phyloP scores from a whole-genome alignment of 2,888 invertebrate genomes.

The Chesias legatella region DNA sequence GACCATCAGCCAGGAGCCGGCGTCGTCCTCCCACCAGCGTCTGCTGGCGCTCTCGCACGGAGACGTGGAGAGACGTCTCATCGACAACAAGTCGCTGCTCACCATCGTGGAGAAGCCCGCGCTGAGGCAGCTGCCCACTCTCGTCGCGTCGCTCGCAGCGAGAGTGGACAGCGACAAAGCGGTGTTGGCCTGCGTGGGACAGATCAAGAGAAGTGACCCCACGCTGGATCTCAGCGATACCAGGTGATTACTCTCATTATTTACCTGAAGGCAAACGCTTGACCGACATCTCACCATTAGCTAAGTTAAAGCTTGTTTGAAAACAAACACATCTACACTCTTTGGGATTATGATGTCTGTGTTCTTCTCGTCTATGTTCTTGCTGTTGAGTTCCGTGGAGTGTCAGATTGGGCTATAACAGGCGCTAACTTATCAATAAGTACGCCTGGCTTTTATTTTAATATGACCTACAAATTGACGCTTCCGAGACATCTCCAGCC shows the following conservation, averaged over 20 bases:
- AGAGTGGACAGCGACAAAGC: constrained; percentile 96
- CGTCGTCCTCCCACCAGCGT: constrained; percentile 93
- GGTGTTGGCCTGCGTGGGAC: constrained; percentile 86
- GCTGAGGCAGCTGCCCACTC: constrained; percentile 85
- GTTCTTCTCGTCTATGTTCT: no score
- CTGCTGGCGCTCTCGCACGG: constrained; percentile 90
- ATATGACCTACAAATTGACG: no score
- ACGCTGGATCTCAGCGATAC: constrained; percentile 81
- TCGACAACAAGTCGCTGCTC: constrained; percentile 94
- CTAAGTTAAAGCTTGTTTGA: no score
- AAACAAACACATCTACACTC: no score
- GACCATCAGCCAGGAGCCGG: constrained; percentile 85
- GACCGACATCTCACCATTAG: no score
- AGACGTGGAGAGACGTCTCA: constrained; percentile 93
- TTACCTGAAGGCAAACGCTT: background rate
- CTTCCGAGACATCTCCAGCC: no score
- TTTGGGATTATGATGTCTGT: no score
- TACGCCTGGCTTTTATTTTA: no score
- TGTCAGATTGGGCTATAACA: no score
- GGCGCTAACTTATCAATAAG: no score
- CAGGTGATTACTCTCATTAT: constrained; percentile 56
- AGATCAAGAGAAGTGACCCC: constrained; percentile 83
- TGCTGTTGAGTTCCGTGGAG: no score
- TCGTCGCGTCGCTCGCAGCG: constrained; percentile 85
- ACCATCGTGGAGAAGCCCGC: constrained; percentile 92